Base-by-base conservation (phyloP, 92 coral and sea anemone species). In the Zoanthus solanderi region DNA sequence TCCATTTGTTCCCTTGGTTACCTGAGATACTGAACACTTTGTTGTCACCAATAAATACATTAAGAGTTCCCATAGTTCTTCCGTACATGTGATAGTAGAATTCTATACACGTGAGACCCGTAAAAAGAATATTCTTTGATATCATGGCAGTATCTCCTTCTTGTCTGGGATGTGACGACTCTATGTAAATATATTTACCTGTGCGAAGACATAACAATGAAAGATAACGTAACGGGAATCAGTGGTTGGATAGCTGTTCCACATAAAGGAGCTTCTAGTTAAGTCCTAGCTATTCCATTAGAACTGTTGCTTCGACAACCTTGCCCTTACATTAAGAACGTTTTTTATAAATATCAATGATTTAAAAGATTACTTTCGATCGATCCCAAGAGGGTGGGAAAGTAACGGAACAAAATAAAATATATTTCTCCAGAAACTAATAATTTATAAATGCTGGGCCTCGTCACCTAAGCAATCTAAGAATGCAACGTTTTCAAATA, bases 41-140 rank as follows among this genome's bases (percentile, higher is more conserved):
- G 0, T 12, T 13, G 50, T 53, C 23, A 32, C 87, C 90, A 28
- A 80, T 75, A 61, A 3, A 87, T 14, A 87, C 86, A 45, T 78
- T 87, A 9, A 87, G 79, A 9, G 90, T 47, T 45, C 90, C 90
- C 86, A 87, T 87, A n/a, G 9, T 52, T 28, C 2, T 30, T 23
- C 90, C 90, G 61, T 87, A 79, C 90, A 87, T 87, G 61, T 87
- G 78, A 68, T 87, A 87, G 78, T 78, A 87, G 67, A 88, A 88
- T 9, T 44, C 50, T 12, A 88, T 63, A 68, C 90, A 88, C 45
- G 73, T 65, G 9, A 48, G 42, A 1, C 85, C 85, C 45, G 37
- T 44, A 37, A 80, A 65, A n/a, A 71, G 13, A 45, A 80, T 13
- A 17, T 10, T 0, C 8, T 23, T 65, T 13, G 75, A 50, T 63